A percentile compares a stretch with the other conserved stretches of the same genome.
Evolutionary conservation across 2,888 invertebrate genomes (phyloP).

Genomic region (Smittia aterrima): DNA sequence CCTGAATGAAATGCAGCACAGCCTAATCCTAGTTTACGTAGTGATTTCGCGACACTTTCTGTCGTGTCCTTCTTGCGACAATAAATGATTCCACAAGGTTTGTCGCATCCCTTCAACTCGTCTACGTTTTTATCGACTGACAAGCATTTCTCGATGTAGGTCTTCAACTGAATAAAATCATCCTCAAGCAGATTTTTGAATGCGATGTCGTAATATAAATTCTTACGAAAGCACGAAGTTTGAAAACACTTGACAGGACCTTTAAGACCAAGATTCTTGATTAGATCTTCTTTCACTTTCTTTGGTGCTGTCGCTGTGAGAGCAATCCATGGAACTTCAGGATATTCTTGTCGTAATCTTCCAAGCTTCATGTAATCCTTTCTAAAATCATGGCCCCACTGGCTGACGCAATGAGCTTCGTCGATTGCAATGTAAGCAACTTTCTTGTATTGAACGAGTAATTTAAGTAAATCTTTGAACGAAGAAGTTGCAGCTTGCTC

Average conservation of each 20-base stretch:
- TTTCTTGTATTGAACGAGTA: conserved; percentile 69
- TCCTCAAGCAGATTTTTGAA: conserved; percentile 82
- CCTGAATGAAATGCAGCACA: conserved; percentile 90
- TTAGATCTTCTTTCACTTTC: conserved; percentile 80
- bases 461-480: conserved; percentile 66
- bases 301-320: conserved; percentile 90
- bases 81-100: conserved; percentile 85
- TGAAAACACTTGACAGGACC: conserved; percentile 73
- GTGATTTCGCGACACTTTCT: conserved; percentile 73
- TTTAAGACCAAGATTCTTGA: conserved; percentile 66
- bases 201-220: conserved; percentile 91
- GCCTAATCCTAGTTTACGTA: conserved; percentile 71
- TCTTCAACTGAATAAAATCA: conserved; percentile 74
- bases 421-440: conserved; percentile 91
- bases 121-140: conserved; percentile 53
- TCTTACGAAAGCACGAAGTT: conserved; percentile 85
- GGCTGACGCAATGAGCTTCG: conserved; percentile 91
- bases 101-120: conserved; percentile 44
- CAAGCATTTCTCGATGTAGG: conserved; percentile 69
- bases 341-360: conserved; percentile 60
- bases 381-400: conserved; percentile 99
- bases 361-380: conserved; percentile 93
- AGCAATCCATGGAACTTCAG: conserved; percentile 79
- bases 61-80: conserved; percentile 92
- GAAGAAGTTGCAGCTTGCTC: conserved; percentile 85